Conservation (phyloP, 2,888 invertebrate genomes). For the Cantharis lateralis region DNA sequence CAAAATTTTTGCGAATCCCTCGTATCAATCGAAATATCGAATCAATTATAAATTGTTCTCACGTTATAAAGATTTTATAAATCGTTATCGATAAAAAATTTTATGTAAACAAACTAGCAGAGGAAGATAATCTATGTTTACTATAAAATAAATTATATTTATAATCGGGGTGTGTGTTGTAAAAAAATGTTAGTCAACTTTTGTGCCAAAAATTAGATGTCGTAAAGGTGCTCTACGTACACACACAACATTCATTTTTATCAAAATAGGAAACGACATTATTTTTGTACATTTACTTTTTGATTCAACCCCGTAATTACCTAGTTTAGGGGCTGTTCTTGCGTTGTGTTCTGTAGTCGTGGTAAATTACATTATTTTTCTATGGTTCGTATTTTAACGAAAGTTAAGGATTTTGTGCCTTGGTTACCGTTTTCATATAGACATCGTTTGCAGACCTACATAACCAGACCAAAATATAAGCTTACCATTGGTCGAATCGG, state of each 20-base stretch:
- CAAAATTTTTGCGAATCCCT: background rate
- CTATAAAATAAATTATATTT: background rate
- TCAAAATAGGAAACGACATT: background rate
- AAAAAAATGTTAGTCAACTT: background rate
- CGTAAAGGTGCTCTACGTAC: background rate
- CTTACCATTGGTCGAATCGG: too few relatives aligned
- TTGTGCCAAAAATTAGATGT: background rate
- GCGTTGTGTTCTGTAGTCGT: background rate
- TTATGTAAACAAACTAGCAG: background rate
- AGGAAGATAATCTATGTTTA: background rate
- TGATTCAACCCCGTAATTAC: background rate
- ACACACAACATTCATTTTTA: background rate
- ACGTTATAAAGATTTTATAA: background rate
- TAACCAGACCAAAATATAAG: too few relatives aligned
- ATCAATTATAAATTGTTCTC: constrained; percentile 6
- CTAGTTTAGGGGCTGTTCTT: background rate
- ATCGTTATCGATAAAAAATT: background rate
- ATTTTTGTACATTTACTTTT: background rate
- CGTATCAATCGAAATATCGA: background rate
- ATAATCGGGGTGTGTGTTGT: background rate
- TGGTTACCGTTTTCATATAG: background rate
- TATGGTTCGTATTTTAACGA: background rate
- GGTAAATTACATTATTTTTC: background rate
- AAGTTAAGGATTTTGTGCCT: background rate
- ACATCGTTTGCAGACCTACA: too few relatives aligned